These are phyloP conservation scores for Caenorhabditis sp. DNA, from an alignment of 2,888 invertebrate species.

Conservation along the genomic window DNA sequence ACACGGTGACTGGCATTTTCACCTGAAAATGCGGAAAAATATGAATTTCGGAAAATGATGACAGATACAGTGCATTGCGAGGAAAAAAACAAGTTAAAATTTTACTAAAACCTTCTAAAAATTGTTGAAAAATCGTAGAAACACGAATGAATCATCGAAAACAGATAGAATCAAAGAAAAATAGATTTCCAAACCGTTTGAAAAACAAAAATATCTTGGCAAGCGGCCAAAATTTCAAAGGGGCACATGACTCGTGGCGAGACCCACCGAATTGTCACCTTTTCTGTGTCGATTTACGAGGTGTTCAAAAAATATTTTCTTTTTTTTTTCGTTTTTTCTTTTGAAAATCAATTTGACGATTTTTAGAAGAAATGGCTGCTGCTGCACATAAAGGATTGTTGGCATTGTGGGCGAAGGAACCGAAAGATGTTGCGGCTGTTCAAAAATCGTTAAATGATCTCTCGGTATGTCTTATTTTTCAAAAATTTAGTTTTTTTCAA, in stretches of 20 bases:
- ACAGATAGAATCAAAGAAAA: slow-evolving; percentile 4
- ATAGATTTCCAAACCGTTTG: not conserved
- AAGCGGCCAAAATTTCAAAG: slow-evolving; percentile 15
- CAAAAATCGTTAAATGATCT: slow-evolving; percentile 48
- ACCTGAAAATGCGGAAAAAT: slow-evolving; percentile 7
- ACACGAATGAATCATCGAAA: not conserved
- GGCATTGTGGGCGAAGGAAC: slow-evolving; percentile 55
- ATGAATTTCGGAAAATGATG: not conserved
- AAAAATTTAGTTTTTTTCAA: too few species aligned
- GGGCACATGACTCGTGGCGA: slow-evolving; percentile 30
- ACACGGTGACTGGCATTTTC: slow-evolving; percentile 40
- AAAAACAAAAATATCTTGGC: slow-evolving; percentile 7
- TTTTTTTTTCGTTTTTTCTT: slow-evolving; percentile 7
- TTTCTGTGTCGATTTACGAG: slow-evolving; percentile 25
- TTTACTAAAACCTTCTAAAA: not conserved
- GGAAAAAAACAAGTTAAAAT: too few species aligned
- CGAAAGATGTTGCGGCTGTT: slow-evolving; percentile 39
- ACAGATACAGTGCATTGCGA: too few species aligned
- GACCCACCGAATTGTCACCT: slow-evolving; percentile 3
- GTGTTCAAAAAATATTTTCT: too few species aligned
- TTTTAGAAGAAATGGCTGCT: slow-evolving; percentile 24
- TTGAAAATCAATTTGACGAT: slow-evolving; percentile 3
- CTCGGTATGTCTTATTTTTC: slow-evolving; percentile 27
- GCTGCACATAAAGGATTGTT: slow-evolving; percentile 56
- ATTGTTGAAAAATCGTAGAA: not conserved